Evolutionary conservation across 2,113 vertebrate species (phyloP).

Genomic region (Myrmecophaga tridactyla): DNA sequence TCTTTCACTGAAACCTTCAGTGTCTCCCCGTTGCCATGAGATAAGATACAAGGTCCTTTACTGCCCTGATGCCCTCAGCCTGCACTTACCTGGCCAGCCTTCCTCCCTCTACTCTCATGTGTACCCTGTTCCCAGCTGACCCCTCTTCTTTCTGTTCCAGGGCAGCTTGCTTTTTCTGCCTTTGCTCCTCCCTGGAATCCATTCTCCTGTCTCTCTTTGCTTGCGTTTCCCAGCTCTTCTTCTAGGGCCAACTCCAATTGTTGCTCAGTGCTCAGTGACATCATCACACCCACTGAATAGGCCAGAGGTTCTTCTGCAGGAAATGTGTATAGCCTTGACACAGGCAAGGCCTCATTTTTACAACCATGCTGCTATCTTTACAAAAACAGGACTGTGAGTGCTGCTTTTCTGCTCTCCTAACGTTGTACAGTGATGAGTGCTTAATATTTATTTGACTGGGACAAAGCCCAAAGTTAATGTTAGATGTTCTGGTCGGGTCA

Average conservation of each 20-base stretch:
- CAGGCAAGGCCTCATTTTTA: not conserved
- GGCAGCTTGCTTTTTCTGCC: not conserved
- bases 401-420: not conserved
- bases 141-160: not conserved
- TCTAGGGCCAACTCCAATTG: not conserved
- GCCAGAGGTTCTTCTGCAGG: no score
- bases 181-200: not conserved
- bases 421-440: accelerated
- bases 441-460: not conserved
- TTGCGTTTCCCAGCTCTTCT: not conserved
- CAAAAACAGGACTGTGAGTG: not conserved
- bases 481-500: not conserved
- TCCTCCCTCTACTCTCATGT: not conserved
- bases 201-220: not conserved
- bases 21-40: not conserved
- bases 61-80: not conserved
- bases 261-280: not conserved
- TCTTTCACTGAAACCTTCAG: not conserved
- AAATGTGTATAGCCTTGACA: not conserved
- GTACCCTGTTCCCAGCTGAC: accelerated
- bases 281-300: not conserved
- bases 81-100: not conserved
- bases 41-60: not conserved
- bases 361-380: accelerated
- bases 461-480: not conserved